Evolutionary conservation across 2,113 vertebrate species (phyloP), one percentile per base, ranked within the genome.

Genomic region (Amblyopsis rosae): DNA sequence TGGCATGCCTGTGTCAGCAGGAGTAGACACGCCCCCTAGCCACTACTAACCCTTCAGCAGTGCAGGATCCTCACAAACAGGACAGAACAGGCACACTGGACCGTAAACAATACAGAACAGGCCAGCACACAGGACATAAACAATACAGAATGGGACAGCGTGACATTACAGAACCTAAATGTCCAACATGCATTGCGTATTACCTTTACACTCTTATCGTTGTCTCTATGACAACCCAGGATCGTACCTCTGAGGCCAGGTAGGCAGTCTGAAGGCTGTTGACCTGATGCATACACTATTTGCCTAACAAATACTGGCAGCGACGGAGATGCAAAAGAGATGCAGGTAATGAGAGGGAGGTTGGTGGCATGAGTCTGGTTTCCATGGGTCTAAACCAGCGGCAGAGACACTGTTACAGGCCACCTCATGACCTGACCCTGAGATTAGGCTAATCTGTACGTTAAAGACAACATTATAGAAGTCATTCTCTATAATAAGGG

Each of bases 231-330:
- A 48, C 64, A 61, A 33, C 51, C 58, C 57, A 50, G 13, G 67
- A 7, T 49, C 16, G 53, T 15, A 41, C 59, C 59, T 57, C 51
- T 51, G 13, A 68, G 33, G 33, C 32, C 13, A 67, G 64, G 15
- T 8, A 68, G 67, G 10, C 45, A 65, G 75, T 65, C 63, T 57
- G 65, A 82, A 63, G 32, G 55, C 50, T 67, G 66, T 72, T 58
- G 41, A 62, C 69, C 71, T 61, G 65, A 75, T 67, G 66, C 74
- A 12, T 75, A 76, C 35, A 41, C 35, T 47, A 90, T 91, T 91
- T 91, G 88, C 62, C 72, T 86, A 84, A 73, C 86, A 91, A 91
- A 90, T 82, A 69, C 15, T 12, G 63, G 81, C 77, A 80, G 73
- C 41, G 73, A 63, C 6, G 56, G 75, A 73, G 66, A 90, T 85